phyloP scores from a whole-genome alignment of 2,113 vertebrate genomes.

The Notothenia rossii region DNA sequence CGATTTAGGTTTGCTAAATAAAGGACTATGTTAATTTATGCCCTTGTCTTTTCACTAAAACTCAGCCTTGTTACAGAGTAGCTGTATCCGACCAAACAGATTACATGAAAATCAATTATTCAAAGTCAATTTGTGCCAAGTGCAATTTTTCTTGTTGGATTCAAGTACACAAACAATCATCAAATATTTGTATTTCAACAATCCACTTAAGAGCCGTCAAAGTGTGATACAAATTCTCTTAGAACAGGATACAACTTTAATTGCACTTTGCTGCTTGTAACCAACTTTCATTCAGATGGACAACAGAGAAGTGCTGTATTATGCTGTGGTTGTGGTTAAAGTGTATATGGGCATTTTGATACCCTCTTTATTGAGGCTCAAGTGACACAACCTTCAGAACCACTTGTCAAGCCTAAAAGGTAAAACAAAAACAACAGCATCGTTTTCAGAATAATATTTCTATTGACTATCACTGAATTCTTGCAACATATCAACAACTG shows the following conservation, averaged over 20 bases:
- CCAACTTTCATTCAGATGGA: not conserved
- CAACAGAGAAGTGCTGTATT: not conserved
- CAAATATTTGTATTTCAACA: not conserved
- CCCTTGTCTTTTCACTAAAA: not conserved
- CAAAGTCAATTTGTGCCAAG: not conserved
- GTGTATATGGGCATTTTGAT: not conserved
- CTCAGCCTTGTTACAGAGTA: not conserved
- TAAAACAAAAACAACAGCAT: not conserved
- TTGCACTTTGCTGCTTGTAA: not conserved
- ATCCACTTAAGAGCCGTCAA: not conserved
- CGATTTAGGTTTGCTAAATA: not conserved
- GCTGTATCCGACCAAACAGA: conserved; percentile 1
- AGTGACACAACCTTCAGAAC: not conserved
- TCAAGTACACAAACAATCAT: not conserved
- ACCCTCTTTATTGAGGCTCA: not conserved
- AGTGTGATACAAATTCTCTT: not conserved
- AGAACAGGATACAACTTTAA: too few species aligned
- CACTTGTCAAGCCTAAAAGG: not conserved
- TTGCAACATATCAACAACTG: not conserved
- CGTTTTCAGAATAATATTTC: not conserved
- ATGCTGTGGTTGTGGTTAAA: not conserved
- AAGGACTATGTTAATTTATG: not conserved
- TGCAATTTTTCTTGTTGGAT: not conserved
- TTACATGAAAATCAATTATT: not conserved
- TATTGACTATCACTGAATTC: not conserved